Conservation (phyloP, 2,888 invertebrate genomes). For the Spicauda simplicius region DNA sequence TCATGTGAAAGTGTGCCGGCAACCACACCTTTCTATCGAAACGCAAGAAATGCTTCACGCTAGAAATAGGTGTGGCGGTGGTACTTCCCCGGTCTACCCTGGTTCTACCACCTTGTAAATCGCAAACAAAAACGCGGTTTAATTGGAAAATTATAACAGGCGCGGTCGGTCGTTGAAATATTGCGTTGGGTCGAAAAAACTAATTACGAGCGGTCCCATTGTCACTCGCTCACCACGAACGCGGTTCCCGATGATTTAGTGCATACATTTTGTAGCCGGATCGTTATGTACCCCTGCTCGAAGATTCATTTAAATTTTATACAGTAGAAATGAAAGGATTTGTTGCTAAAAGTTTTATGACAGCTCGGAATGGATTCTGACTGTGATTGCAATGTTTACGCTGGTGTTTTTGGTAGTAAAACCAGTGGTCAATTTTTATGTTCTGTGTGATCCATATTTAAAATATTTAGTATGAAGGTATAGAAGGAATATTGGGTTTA, state of each 20-base stretch:
- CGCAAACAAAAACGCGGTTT: conserved; percentile 34
- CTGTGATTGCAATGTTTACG: conserved; percentile 20
- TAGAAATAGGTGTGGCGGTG: too few relatives aligned
- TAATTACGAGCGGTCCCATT: conserved; percentile 57
- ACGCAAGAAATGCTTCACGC: too few relatives aligned
- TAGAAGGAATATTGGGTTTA: too few relatives aligned
- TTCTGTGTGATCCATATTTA: background rate
- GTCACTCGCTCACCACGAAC: conserved; percentile 32
- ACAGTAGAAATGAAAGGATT: conserved; percentile 33
- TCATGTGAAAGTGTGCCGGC: too few relatives aligned
- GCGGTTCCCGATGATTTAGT: conserved; percentile 39
- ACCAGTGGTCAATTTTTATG: background rate
- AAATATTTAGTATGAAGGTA: too few relatives aligned
- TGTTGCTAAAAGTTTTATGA: conserved; percentile 36
- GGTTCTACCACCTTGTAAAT: too few relatives aligned
- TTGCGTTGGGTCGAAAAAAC: conserved; percentile 65
- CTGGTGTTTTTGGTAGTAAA: background rate
- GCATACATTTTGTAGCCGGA: conserved; percentile 39
- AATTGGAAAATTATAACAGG: conserved; percentile 43
- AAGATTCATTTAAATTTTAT: conserved; percentile 37
- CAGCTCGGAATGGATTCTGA: conserved; percentile 23
- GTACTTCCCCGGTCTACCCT: too few relatives aligned
- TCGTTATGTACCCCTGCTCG: conserved; percentile 32
- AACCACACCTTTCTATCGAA: too few relatives aligned
- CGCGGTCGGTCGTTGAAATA: conserved; percentile 60